A percentile compares a stretch with the other conserved stretches of the same genome.
Conservation (phyloP, 2,797 vertebrate genomes). For the Lepus townsendii region DNA sequence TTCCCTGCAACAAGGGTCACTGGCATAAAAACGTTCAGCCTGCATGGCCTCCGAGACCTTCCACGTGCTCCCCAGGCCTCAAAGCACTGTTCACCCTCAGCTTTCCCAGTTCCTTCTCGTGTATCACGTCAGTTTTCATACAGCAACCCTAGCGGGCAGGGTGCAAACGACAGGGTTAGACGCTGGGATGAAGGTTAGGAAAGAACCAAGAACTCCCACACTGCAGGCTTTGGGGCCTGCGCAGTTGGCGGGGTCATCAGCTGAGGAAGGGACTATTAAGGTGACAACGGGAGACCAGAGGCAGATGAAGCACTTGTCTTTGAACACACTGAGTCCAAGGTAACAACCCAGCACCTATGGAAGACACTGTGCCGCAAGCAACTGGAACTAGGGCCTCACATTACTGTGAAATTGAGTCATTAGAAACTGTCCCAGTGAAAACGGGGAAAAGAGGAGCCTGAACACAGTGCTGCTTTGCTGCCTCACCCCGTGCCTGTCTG, state of each 20-base stretch:
- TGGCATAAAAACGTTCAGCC: constrained; percentile 64
- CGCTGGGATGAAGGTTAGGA: not conserved
- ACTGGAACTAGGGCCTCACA: not conserved
- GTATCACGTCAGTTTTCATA: not conserved
- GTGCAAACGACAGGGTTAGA: not conserved
- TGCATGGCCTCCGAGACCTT: not conserved
- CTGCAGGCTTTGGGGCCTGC: not conserved
- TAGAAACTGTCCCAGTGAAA: not conserved
- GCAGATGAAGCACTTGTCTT: not conserved
- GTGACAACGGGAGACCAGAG: not conserved
- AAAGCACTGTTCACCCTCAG: constrained; percentile 1
- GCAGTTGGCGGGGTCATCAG: not conserved
- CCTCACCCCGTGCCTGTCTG: not conserved
- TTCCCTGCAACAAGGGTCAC: constrained; percentile 69
- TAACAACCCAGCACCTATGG: not conserved
- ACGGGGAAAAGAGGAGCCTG: not conserved
- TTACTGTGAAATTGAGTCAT: not conserved
- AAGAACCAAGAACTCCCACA: not conserved
- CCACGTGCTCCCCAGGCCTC: constrained; percentile 27
- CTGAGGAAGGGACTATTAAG: not conserved
- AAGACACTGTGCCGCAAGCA: not conserved
- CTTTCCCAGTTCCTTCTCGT: not conserved
- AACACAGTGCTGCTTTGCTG: not conserved
- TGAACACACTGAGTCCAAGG: not conserved
- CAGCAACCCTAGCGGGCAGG: not conserved